Base-by-base conservation (phyloP, 2,797 vertebrate species). In the Remorina albescens region DNA sequence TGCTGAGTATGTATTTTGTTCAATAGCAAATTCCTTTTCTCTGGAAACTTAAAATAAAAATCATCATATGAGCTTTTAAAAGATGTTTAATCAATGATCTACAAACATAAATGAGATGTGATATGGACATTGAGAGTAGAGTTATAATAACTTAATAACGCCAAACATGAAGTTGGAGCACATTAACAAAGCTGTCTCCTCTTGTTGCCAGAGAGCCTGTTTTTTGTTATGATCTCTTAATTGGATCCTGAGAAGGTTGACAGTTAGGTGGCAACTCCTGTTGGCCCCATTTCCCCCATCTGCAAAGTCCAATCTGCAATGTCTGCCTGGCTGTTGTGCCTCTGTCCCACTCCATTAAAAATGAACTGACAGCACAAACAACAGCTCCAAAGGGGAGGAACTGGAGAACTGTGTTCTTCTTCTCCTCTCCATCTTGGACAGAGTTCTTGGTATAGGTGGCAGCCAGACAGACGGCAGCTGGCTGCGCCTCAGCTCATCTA, bases 311-410 rank as follows among this genome's bases (percentile, higher is more conserved):
- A 83, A 56, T 70, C 56, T 73, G 56, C 51, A 71, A 30, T 67
- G 69, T 71, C 67, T 66, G 69, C 44, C 65, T 61, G 49, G 79
- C 76, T 68, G 70, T 58, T 74, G 62, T 59, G 74, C 54, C 41
- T 41, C 55, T 74, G 80, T 85, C 88, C 69, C 67, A 26, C 51
- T 81, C 69, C 44, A 82, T 90, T 86, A 89, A 53, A 30, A 59
- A 64, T 16, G 50, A 44, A 13, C 51, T 84, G 78, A 89, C 68
- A 67, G 64, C 55, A 28, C 51, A 62, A 68, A 62, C 21, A 76
- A 83, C 84, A 69, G 71, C 62, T 78, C 74, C 36, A 47, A 49
- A 73, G 67, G 77, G 55, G 71, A 75, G 70, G 74, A 81, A 71
- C 60, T 59, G 58, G 53, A 63, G 55, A 66, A 61, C 36, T 63